These are phyloP conservation scores for Iphiclides podalirius DNA, from an alignment of 2,888 invertebrate species.

Conservation along the genomic window DNA sequence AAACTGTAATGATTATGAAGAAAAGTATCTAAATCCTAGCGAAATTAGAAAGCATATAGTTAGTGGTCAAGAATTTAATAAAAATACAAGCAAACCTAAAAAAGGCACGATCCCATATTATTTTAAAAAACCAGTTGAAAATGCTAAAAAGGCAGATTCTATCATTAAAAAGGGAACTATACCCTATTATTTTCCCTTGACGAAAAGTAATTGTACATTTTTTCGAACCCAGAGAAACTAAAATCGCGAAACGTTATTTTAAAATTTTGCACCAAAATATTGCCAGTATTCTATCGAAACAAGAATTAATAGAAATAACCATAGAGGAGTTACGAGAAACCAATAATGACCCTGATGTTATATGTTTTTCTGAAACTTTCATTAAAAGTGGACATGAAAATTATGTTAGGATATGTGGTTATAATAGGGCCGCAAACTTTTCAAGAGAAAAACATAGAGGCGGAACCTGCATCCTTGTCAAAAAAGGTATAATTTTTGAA, in stretches of 20 bases:
- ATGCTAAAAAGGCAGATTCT: background rate
- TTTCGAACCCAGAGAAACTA: slow-evolving; percentile 3
- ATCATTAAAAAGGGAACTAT: slow-evolving; percentile 17
- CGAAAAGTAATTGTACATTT: slow-evolving; percentile 4
- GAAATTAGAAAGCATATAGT: background rate
- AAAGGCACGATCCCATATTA: background rate
- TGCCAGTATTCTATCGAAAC: slow-evolving; percentile 17
- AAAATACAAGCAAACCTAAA: too few species aligned
- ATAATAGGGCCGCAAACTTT: slow-evolving; percentile 12
- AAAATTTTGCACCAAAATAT: slow-evolving; percentile 21
- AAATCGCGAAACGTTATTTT: too few species aligned
- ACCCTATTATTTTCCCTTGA: slow-evolving; percentile 15
- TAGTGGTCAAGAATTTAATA: too few species aligned
- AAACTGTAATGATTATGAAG: slow-evolving; percentile 9
- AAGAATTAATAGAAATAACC: slow-evolving; percentile 18
- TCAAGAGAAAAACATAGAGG: slow-evolving; percentile 12
- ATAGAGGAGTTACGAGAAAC: slow-evolving; percentile 11
- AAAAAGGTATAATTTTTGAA: slow-evolving; percentile 5
- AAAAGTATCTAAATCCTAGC: slow-evolving; percentile 8
- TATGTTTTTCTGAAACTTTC: slow-evolving; percentile 22
- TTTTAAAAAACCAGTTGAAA: background rate
- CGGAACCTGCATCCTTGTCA: slow-evolving; percentile 15
- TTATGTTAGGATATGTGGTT: slow-evolving; percentile 9
- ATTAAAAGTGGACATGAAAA: slow-evolving; percentile 7
- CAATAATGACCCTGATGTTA: slow-evolving; percentile 6